Conservation (phyloP, 2,113 vertebrate genomes). For the Stegostoma tigrinum region DNA sequence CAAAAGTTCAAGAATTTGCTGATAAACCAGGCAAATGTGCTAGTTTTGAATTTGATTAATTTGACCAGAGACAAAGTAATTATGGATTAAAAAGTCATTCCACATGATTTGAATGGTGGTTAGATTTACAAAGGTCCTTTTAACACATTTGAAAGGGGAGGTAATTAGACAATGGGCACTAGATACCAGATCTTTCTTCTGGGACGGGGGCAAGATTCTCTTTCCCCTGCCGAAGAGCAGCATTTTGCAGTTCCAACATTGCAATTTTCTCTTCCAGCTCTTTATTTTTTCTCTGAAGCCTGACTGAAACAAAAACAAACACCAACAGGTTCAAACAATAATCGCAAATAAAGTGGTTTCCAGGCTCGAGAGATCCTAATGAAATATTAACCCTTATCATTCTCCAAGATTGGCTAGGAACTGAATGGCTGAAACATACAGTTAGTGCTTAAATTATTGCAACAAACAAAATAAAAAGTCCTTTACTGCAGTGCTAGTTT, state of each 20-base stretch:
- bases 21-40: not conserved
- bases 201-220: not conserved
- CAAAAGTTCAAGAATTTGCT: not conserved
- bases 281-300: not conserved
- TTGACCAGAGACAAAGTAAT: not conserved
- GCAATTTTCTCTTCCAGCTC: not conserved
- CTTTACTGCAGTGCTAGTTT: not conserved
- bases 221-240: not conserved
- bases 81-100: not conserved
- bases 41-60: not conserved
- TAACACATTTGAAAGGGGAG: not conserved
- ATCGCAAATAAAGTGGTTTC: no score
- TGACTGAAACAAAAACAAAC: not conserved
- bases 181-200: not conserved
- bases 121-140: not conserved
- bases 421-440: not conserved
- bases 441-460: not conserved
- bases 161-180: no score
- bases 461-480: not conserved
- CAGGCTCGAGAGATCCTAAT: no score
- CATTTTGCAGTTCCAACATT: not conserved
- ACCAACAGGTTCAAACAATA: not conserved
- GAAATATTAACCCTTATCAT: not conserved
- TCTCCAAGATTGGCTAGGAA: not conserved
- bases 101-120: no score